Evolutionary conservation across 2,888 invertebrate genomes (phyloP), one percentile per base, ranked within the genome.

Genomic region (Gortyna flavago): DNA sequence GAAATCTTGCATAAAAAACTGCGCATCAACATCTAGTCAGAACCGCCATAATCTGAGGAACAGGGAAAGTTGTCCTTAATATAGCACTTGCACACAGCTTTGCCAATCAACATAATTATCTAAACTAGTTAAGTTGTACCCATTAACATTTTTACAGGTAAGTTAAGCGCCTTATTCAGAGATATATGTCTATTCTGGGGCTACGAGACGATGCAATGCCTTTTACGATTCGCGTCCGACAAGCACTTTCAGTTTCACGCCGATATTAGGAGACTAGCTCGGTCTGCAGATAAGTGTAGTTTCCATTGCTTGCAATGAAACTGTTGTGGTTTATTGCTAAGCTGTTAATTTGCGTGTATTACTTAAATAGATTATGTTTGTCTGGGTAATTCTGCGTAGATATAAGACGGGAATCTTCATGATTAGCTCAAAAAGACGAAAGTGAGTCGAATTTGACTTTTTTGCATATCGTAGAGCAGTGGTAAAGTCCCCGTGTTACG

Each of bases 111-210:
- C 68, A 65, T 74, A 70, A 74, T 80, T 80, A 65, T 75, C 64
- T 73, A 41, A 38, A 64, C 85, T 70, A 77, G 76, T 80, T 80
- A 74, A 84, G 76, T 79, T 81, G 68, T 80, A 74, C 62, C 62
- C 35, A 80, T 83, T 80, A 71, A 80, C 85, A 72, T 83, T 79
- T 84, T 84, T 85, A 79, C 72, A 85, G 79, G 83, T 74, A 72
- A 54, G 41, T 13, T n/a, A 57, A 75, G n/a, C 25, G 68, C 87
- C 87, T 71, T 86, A 85, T 83, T 83, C 25, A 77, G 83, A 65
- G 38, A 72, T 77, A 64, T 77, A 72, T 57, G 81, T 76, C 74
- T 82, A 72, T 75, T 76, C 74, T 67, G 32, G 44, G 6, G 59
- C 38, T 38, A 21, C 38, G 18, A 59, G 38, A 74, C 64, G 85